A percentile compares a stretch with the other conserved stretches of the same genome.
phyloP scores from a whole-genome alignment of 2,797 vertebrate species.

The Poecilia picta region DNA sequence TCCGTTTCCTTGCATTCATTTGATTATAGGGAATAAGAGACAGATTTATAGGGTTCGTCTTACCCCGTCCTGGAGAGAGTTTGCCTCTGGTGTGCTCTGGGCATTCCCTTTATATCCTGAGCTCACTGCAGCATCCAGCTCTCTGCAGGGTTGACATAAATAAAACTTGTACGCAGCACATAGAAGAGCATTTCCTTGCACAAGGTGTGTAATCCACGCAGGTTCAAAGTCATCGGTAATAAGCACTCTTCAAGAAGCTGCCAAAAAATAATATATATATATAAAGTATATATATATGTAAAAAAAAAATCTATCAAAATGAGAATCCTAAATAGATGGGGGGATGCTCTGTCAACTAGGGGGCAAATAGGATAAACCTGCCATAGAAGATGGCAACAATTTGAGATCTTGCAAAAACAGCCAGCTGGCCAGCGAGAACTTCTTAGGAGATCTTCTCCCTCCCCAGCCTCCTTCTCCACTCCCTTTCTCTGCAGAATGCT shows the following conservation, averaged over 20 bases:
- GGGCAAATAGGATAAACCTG: constrained; percentile 29
- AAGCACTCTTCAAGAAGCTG: constrained; percentile 45
- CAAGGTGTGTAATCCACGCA: constrained; percentile 60
- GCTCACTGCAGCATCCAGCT: constrained; percentile 67
- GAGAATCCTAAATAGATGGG: constrained; percentile 46
- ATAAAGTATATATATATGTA: not conserved
- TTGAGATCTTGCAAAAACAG: constrained; percentile 50
- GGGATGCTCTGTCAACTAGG: constrained; percentile 22
- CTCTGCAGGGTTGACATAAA: constrained; percentile 60
- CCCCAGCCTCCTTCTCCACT: constrained; percentile 56
- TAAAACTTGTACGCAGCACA: constrained; percentile 34
- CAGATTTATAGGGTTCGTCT: constrained; percentile 59
- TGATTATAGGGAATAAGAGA: constrained; percentile 57
- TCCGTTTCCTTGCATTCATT: constrained; percentile 53
- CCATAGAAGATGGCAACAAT: constrained; percentile 37
- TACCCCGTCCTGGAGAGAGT: constrained; percentile 70
- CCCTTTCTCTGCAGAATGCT: constrained; percentile 70
- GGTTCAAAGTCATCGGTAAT: constrained; percentile 54
- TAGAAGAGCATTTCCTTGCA: constrained; percentile 53
- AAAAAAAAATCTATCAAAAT: constrained; percentile 12
- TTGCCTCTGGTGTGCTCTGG: constrained; percentile 40
- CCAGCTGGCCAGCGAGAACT: constrained; percentile 60
- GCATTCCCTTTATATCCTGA: constrained; percentile 68
- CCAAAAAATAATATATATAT: constrained; percentile 16
- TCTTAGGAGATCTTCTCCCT: constrained; percentile 55